phyloP scores from a whole-genome alignment of 2,113 vertebrate genomes.

The Myotis davidii region DNA sequence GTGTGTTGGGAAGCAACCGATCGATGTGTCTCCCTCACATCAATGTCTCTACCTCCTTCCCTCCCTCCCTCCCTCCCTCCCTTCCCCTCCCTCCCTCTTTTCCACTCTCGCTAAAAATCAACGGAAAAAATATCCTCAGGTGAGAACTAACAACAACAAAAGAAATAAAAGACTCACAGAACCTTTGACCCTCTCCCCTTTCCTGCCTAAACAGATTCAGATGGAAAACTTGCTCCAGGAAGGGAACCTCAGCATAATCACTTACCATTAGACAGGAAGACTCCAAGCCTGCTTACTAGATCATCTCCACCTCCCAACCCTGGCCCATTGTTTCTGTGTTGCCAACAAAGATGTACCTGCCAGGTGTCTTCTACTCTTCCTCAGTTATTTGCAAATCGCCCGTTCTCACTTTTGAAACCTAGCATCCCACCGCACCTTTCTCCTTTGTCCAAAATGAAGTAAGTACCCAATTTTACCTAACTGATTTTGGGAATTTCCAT shows the following conservation, averaged over 20 bases:
- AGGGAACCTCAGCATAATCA: not conserved
- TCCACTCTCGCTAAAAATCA: too few relatives aligned
- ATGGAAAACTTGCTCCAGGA: not conserved
- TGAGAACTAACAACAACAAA: too few relatives aligned
- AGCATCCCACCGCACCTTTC: not conserved
- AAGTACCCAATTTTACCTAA: not conserved
- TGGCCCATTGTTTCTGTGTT: not conserved
- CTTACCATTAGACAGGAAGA: not conserved
- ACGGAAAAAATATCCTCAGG: too few relatives aligned
- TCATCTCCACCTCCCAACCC: not conserved
- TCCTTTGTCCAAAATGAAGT: not conserved
- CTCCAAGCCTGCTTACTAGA: not conserved
- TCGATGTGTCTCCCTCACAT: too few relatives aligned
- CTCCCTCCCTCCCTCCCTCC: too few relatives aligned
- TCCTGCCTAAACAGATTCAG: not conserved
- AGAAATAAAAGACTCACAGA: not conserved
- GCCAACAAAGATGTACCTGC: not conserved
- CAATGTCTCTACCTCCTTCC: too few relatives aligned
- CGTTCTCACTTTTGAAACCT: not conserved
- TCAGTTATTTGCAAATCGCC: not conserved
- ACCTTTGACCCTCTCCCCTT: not conserved
- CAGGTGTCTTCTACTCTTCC: not conserved
- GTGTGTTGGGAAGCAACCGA: too few relatives aligned
- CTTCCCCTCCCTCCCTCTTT: too few relatives aligned
- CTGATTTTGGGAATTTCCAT: not conserved